A percentile compares a stretch with the other conserved stretches of the same genome.
phyloP scores from a whole-genome alignment of 2,797 vertebrate genomes.

The Triplophysa yarkandensis region DNA sequence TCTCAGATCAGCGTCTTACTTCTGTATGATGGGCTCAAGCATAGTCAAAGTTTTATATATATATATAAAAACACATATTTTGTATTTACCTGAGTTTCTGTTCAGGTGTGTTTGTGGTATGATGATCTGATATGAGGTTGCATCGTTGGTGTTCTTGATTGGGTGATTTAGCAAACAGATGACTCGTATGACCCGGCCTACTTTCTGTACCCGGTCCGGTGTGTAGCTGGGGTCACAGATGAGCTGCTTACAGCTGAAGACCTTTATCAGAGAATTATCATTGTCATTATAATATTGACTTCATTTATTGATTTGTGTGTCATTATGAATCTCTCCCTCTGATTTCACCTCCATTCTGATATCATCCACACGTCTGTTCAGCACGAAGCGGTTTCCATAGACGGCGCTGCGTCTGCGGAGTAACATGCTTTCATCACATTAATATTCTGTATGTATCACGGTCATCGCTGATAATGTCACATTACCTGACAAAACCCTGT shows the following conservation, averaged over 20 bases:
- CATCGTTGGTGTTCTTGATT: conserved; percentile 78
- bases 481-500: conserved; percentile 77
- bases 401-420: conserved; percentile 72
- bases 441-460: background rate
- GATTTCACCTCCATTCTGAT: conserved; percentile 79
- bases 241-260: conserved; percentile 78
- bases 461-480: background rate
- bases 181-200: conserved; percentile 73
- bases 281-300: background rate
- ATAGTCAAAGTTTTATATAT: conserved; percentile 73
- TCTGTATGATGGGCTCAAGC: conserved; percentile 76
- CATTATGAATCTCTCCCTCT: conserved; percentile 69
- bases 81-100: conserved; percentile 79
- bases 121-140: conserved; percentile 78
- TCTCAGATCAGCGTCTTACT: conserved; percentile 60
- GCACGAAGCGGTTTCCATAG: conserved; percentile 72
- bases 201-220: conserved; percentile 71
- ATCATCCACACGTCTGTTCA: conserved; percentile 74
- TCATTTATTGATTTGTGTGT: background rate
- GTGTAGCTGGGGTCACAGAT: conserved; percentile 79
- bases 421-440: background rate
- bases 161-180: conserved; percentile 80
- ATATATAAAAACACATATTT: too few relatives aligned
- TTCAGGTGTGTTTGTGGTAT: conserved; percentile 76
- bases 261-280: conserved; percentile 53